Conservation (phyloP, 2,113 vertebrate species). For the Perca schrenkii region DNA sequence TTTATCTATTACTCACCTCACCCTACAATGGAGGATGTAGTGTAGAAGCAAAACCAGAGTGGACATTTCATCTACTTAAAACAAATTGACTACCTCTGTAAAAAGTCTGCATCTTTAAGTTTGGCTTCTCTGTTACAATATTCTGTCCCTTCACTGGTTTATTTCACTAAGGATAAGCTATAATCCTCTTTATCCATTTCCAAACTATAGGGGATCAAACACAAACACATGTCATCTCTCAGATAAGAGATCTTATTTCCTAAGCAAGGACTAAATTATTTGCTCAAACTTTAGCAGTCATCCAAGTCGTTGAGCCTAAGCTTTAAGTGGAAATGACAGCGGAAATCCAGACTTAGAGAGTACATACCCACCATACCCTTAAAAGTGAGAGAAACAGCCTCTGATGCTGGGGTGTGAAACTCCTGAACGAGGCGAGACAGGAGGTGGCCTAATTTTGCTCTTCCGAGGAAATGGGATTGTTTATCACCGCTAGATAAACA, state of each 20-base stretch:
- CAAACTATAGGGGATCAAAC: constrained; percentile 8
- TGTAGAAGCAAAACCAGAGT: background rate
- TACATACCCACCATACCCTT: background rate
- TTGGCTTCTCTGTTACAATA: background rate
- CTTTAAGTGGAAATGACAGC: constrained; percentile 15
- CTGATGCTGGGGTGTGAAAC: constrained; percentile 17
- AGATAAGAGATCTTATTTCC: constrained; percentile 25
- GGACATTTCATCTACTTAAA: background rate
- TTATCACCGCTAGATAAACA: constrained; percentile 79
- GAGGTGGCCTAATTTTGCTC: constrained; percentile 74
- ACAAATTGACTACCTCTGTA: background rate
- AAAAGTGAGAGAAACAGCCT: constrained; percentile 26
- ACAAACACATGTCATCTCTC: constrained; percentile 1
- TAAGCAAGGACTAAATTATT: constrained; percentile 17
- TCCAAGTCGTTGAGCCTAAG: background rate
- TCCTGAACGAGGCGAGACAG: constrained; percentile 62
- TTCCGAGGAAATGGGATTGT: constrained; percentile 76
- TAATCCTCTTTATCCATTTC: constrained; percentile 18
- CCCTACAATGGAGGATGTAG: background rate
- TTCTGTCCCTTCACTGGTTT: constrained; percentile 6
- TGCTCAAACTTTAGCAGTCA: background rate
- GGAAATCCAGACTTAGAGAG: constrained; percentile 49
- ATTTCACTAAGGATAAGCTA: constrained; percentile 1
- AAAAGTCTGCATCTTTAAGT: background rate
- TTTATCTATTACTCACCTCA: background rate